Base-by-base conservation (phyloP, 2,797 vertebrate genomes). In the Bradypodion ventrale region DNA sequence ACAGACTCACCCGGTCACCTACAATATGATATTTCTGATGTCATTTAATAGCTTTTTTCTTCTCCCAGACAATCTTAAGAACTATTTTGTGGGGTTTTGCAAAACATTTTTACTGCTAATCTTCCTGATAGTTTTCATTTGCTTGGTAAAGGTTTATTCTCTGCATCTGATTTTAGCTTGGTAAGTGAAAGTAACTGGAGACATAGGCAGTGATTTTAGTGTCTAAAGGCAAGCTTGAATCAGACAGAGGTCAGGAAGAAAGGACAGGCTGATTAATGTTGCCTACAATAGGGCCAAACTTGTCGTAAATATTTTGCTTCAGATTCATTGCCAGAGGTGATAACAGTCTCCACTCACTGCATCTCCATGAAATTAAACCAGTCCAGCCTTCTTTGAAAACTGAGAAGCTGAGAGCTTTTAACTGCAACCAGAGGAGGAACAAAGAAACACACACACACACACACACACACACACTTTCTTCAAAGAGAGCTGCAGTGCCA, bases 401-500 rank as follows among this genome's bases (percentile, higher is more conserved):
- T 42, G 46, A 52, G 37, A 68, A 86, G 49, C 75, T 80, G 73
- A 75, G 42, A 1, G 7, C 21, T 29, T 83, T 82, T 89, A 72
- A 65, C 52, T 15, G 52, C 19, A 56, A 52, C 52, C 40, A 35
- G 70, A 74, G 49, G 2, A 29, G 44, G 40, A 40, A 63, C 1
- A 0, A 74, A 56, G 46, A n/a, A 52, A 62, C 21, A 1, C 25
- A n/a, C n/a, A n/a, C 1, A 13, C 21, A 19, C 3, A n/a, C 13
- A 60, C 49, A n/a, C n/a, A n/a, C n/a, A n/a, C n/a, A n/a, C n/a
- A n/a, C n/a, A n/a, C n/a, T 60, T 63, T 29, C 81, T 91, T 91
- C 89, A 91, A 75, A 91, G 83, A 21, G 65, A 72, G 44, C 44
- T 66, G 83, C 9, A 19, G 49, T 68, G 10, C 75, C 83, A 83